A percentile compares a stretch with the other conserved stretches of the same genome.
Conservation (phyloP, 2,888 invertebrate species). For the Pherbina coryleti region DNA sequence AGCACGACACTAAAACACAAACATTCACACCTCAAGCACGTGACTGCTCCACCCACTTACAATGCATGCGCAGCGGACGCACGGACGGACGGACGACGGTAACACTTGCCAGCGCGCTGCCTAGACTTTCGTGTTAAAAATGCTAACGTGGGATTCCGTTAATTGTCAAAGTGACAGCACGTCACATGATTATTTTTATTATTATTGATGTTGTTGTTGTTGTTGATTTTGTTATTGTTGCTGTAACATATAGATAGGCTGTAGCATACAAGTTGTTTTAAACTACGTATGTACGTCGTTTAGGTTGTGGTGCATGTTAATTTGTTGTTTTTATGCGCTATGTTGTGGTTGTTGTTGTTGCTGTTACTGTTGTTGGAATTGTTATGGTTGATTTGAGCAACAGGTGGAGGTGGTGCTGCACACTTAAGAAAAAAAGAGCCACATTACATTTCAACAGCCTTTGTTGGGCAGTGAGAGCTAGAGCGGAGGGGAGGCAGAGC, state of each 20-base stretch:
- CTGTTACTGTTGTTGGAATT: no score
- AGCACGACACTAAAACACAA: background rate
- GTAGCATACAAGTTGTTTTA: no score
- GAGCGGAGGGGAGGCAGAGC: no score
- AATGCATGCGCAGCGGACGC: constrained; percentile 40
- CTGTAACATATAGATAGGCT: background rate
- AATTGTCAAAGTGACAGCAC: constrained; percentile 54
- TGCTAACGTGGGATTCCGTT: constrained; percentile 38
- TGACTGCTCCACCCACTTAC: constrained; percentile 52
- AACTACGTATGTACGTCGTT: no score
- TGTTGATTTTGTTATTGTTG: background rate
- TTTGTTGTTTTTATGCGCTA: no score
- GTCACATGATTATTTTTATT: constrained; percentile 21
- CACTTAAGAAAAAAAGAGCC: no score
- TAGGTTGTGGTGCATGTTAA: no score
- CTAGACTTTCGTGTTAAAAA: constrained; percentile 47
- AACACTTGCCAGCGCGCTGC: constrained; percentile 43
- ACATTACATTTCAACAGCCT: no score
- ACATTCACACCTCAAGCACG: constrained; percentile 48
- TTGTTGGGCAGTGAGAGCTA: no score
- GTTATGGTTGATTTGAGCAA: no score
- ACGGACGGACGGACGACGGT: constrained; percentile 22
- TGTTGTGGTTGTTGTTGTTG: no score
- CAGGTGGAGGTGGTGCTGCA: no score
- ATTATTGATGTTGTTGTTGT: background rate